These are phyloP conservation scores for Amazona guildingii DNA, from an alignment of 2,113 vertebrate species.

Conservation along the genomic window DNA sequence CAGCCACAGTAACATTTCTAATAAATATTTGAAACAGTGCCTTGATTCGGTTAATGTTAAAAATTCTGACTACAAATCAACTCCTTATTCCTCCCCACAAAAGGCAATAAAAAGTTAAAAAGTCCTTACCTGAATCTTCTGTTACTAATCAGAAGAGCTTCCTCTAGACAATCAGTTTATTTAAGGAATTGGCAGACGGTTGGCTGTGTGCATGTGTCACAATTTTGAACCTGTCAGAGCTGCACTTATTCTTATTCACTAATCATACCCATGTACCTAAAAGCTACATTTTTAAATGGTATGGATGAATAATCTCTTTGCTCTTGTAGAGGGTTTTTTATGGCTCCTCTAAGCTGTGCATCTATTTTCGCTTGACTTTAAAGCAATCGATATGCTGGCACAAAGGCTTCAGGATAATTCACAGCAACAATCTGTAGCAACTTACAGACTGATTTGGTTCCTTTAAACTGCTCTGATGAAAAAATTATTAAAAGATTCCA, in stretches of 20 bases:
- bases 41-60: not conserved
- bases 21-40: conserved; percentile 32
- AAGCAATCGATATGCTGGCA: conserved; percentile 49
- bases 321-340: conserved; percentile 13
- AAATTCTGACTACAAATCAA: not conserved
- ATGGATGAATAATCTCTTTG: conserved; percentile 45
- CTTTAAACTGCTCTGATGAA: conserved; percentile 33
- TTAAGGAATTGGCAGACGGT: conserved; percentile 16
- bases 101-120: not conserved
- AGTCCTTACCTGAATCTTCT: not conserved
- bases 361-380: conserved; percentile 62
- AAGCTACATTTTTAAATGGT: conserved; percentile 35
- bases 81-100: not conserved
- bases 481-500: conserved; percentile 17
- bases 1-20: not conserved
- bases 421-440: conserved; percentile 42
- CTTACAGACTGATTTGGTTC: conserved; percentile 37
- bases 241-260: conserved; percentile 31
- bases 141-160: conserved; percentile 10
- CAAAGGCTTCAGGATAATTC: conserved; percentile 59
- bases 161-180: conserved; percentile 33
- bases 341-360: conserved; percentile 34
- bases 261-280: conserved; percentile 35
- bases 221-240: conserved; percentile 45
- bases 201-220: not conserved